These are phyloP conservation scores for Dynastes hyllus DNA, from an alignment of 2,888 invertebrate genomes.

Conservation along the genomic window DNA sequence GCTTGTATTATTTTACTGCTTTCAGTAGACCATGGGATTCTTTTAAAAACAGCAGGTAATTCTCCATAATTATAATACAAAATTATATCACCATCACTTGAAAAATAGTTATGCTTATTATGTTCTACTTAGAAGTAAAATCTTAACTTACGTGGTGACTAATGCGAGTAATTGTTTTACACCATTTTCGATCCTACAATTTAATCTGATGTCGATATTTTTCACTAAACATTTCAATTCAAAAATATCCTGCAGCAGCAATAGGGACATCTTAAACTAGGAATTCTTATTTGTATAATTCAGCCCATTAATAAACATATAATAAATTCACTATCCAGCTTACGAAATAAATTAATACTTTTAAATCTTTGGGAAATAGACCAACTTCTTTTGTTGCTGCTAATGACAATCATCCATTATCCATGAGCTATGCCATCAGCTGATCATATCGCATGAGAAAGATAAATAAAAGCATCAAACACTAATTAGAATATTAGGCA, in stretches of 20 bases:
- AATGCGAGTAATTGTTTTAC: conserved; percentile 69
- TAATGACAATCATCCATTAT: conserved; percentile 7
- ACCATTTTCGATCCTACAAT: conserved; percentile 69
- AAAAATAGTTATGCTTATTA: conserved; percentile 46
- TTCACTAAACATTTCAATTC: conserved; percentile 67
- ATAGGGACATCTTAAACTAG: conserved; percentile 51
- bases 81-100: conserved; percentile 68
- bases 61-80: conserved; percentile 70
- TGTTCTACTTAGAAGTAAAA: background rate
- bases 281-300: conserved; percentile 13
- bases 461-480: background rate
- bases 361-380: background rate
- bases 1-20: conserved; percentile 74
- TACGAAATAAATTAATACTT: background rate
- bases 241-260: conserved; percentile 66
- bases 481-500: too few species aligned
- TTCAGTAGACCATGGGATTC: conserved; percentile 69
- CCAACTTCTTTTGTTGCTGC: background rate
- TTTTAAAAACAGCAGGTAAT: conserved; percentile 66
- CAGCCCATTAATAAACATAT: conserved; percentile 25
- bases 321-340: background rate
- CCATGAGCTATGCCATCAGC: background rate
- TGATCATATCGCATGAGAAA: background rate
- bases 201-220: conserved; percentile 68
- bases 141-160: conserved; percentile 64